Percentiles rank a stretch among this genome's conserved stretches.
Conservation (phyloP, 2,888 invertebrate species). For the Scotopteryx bipunctaria region DNA sequence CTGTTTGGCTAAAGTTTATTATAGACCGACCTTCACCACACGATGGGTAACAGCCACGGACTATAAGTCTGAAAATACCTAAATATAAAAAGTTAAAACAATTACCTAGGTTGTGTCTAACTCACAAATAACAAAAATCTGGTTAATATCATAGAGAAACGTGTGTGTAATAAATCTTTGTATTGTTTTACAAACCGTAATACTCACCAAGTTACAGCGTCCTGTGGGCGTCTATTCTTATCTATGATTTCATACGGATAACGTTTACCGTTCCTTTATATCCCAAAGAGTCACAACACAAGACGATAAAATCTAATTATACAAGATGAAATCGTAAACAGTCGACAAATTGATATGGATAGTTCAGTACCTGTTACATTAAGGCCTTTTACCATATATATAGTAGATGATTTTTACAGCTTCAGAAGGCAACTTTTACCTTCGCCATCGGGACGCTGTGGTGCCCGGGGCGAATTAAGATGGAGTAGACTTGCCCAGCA, state of each 20-base stretch:
- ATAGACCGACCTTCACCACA: conserved; percentile 5
- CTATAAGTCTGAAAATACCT: conserved; percentile 10
- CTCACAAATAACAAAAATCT: conserved; percentile 73
- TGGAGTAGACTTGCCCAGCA: no score
- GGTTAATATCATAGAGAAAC: conserved; percentile 62
- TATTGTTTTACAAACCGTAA: conserved; percentile 48
- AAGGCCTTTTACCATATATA: no score
- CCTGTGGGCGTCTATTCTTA: conserved; percentile 40
- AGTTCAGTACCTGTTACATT: no score
- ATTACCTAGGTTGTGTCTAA: conserved; percentile 46
- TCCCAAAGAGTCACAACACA: no score
- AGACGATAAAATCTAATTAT: no score
- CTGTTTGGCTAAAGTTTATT: neutral
- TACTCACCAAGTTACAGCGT: conserved; percentile 25
- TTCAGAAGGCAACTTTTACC: no score
- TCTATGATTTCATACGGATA: conserved; percentile 2
- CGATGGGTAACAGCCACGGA: conserved; percentile 3
- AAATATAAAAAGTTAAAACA: conserved; percentile 52
- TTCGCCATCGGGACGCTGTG: no score
- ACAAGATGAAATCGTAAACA: no score
- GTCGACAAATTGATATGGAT: no score
- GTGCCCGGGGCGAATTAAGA: no score
- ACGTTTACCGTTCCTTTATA: no score
- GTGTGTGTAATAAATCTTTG: conserved; percentile 62
- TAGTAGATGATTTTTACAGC: no score